These are phyloP conservation scores for Pelusios castaneus DNA, from an alignment of 2,113 vertebrate genomes.

Conservation along the genomic window DNA sequence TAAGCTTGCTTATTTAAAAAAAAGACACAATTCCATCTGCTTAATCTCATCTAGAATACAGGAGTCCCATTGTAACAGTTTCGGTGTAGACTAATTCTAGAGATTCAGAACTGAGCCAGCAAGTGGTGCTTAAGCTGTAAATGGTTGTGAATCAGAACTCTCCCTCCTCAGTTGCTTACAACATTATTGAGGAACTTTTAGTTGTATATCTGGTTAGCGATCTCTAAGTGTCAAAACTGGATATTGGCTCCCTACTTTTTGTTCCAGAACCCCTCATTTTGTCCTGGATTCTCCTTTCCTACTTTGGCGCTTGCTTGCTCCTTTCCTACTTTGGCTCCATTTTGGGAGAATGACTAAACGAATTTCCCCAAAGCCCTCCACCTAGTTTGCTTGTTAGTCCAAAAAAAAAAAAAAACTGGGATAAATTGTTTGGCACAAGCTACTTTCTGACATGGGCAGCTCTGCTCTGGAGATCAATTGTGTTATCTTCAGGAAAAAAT, in stretches of 20 bases:
- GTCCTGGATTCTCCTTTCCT: not conserved
- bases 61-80: not conserved
- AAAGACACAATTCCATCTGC: not conserved
- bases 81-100: not conserved
- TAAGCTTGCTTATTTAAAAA: not conserved
- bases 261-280: not conserved
- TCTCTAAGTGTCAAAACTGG: not conserved
- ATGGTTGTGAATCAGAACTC: constrained; percentile 4
- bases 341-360: constrained; percentile 19
- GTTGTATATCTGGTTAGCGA: not conserved
- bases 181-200: not conserved
- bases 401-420: constrained; percentile 54
- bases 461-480: constrained; percentile 58
- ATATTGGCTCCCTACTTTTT: fast-evolving
- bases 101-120: constrained; percentile 19
- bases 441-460: not conserved
- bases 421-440: constrained; percentile 24
- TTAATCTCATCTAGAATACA: fast-evolving
- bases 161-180: not conserved
- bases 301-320: not conserved
- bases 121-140: constrained; percentile 43
- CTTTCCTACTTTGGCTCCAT: not conserved
- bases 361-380: constrained; percentile 44
- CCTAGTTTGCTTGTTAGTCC: not conserved
- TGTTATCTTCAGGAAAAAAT: not conserved